Percentiles rank a stretch among this genome's conserved stretches.
Evolutionary conservation across 1,140 invertebrate genomes (phyloP).

Genomic region (Ectropis grisescens): DNA sequence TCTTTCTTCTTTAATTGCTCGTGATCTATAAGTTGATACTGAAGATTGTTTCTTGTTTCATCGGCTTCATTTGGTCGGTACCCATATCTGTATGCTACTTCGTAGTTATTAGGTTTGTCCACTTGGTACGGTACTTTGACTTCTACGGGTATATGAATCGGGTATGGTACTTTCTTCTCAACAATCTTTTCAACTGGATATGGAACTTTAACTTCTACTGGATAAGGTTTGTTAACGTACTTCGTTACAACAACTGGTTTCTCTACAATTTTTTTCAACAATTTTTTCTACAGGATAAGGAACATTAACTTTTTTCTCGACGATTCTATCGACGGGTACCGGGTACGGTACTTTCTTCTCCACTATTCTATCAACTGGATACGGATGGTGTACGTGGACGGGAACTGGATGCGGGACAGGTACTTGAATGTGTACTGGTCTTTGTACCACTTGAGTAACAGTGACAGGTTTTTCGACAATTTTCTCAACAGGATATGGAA

Average conservation of each 20-base stretch:
- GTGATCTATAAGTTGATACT: conserved; percentile 1
- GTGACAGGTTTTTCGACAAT: conserved; percentile 72
- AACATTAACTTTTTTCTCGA: conserved; percentile 67
- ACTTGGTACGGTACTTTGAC: conserved; percentile 69
- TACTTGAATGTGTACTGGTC: conserved; percentile 66
- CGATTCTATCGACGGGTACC: conserved; percentile 65
- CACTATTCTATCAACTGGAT: conserved; percentile 68
- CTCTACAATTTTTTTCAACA: conserved; percentile 66
- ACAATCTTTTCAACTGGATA: conserved; percentile 65
- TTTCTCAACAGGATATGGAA: conserved; percentile 59
- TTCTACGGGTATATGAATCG: conserved; percentile 68
- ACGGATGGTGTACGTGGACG: conserved; percentile 54
- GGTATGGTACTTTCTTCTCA: conserved; percentile 67
- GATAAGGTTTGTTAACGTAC: conserved; percentile 64
- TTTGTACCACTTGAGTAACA: conserved; percentile 71
- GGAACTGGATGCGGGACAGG: conserved; percentile 63
- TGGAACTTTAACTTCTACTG: conserved; percentile 58
- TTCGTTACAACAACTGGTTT: conserved; percentile 66
- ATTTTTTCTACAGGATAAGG: conserved; percentile 69
- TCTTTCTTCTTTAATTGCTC: conserved; percentile 20
- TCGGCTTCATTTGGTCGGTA: conserved; percentile 9
- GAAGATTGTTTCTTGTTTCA: conserved; percentile 3
- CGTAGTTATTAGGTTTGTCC: too few relatives aligned
- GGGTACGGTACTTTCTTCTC: conserved; percentile 71
- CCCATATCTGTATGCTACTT: conserved; percentile 53